Evolutionary conservation across 1,140 invertebrate species (phyloP), one percentile per base, ranked within the genome.

Genomic region (Palaemon carinicauda): DNA sequence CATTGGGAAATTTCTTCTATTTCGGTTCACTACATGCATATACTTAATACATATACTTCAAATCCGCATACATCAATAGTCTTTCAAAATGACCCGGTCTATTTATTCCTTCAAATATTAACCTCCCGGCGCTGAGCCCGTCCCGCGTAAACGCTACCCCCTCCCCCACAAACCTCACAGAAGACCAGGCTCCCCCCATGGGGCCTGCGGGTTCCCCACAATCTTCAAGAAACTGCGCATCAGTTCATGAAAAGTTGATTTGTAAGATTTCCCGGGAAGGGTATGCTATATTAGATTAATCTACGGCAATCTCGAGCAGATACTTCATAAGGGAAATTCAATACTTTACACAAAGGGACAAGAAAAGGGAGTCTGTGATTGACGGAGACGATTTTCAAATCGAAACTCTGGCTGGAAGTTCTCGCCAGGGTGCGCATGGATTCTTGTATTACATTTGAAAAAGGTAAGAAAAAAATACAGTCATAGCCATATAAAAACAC

Each of bases 191-290:
- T 33, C 29, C 27, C 50, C 17, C 17, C 15, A 19, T 27, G 50
- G 27, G 29, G 77, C 52, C 77, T 54, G 77, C 52, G 77, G 77
- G 77, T 54, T 56, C 77, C 51, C 27, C 77, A 79, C 77, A 54
- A 14, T 33, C 71, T 33, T 41, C 65, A 69, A 15, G 24, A n/a
- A 69, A 73, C 29, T 31, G 29, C 27, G 71, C 71, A 73, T 73
- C 71, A 73, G 41, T 41, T 41, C 41, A 41, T 41, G 12, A 41
- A 41, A 41, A 41, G 41, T 5, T 41, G 12, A 41, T 41, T 4
- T 41, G 41, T 41, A 12, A 9, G 41, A 5, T 41, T 41, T 41
- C 41, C 41, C 41, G 41, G 5, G 41, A 41, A 41, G 41, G 7
- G 3, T 7, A 41, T 5, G 0, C 41, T 41, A 12, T 9, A 41